Percentiles rank a stretch among this genome's conserved stretches.
phyloP scores from a whole-genome alignment of 2,888 invertebrate genomes.

The Amphipyra berbera region DNA sequence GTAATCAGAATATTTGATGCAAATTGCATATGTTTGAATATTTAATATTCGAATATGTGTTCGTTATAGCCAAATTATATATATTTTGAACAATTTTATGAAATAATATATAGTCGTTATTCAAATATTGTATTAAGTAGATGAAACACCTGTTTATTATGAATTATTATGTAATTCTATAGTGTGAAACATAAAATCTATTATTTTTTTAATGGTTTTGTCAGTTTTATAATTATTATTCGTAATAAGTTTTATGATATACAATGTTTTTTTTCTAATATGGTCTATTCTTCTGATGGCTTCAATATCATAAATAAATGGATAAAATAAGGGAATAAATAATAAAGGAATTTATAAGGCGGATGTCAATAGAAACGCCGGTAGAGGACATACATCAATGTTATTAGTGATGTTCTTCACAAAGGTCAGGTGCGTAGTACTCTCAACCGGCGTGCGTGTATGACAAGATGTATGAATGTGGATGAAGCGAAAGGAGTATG shows the following conservation, averaged over 20 bases:
- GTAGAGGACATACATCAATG: too few species aligned
- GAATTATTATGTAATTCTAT: slow-evolving; percentile 38
- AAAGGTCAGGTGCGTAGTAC: too few species aligned
- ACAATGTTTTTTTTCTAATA: not conserved
- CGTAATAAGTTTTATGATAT: slow-evolving; percentile 12
- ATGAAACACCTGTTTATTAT: slow-evolving; percentile 35
- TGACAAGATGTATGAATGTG: too few species aligned
- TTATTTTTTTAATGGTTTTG: slow-evolving; percentile 26
- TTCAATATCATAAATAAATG: too few species aligned
- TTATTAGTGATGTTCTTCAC: too few species aligned
- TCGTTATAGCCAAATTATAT: slow-evolving; percentile 37
- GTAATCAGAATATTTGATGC: slow-evolving; percentile 41
- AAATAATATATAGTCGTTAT: slow-evolving; percentile 32
- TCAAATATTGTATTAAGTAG: slow-evolving; percentile 39
- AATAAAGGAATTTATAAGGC: too few species aligned
- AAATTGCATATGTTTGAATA: slow-evolving; percentile 55
- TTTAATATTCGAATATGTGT: slow-evolving; percentile 33
- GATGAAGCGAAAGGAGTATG: too few species aligned
- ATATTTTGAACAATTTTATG: slow-evolving; percentile 24
- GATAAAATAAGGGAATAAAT: too few species aligned
- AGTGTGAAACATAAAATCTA: slow-evolving; percentile 44
- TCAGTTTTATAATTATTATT: slow-evolving; percentile 30
- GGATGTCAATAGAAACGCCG: too few species aligned
- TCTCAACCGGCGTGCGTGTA: too few species aligned
- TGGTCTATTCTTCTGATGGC: not conserved